Conservation (phyloP, 2,888 invertebrate genomes). For the Amiota communis region DNA sequence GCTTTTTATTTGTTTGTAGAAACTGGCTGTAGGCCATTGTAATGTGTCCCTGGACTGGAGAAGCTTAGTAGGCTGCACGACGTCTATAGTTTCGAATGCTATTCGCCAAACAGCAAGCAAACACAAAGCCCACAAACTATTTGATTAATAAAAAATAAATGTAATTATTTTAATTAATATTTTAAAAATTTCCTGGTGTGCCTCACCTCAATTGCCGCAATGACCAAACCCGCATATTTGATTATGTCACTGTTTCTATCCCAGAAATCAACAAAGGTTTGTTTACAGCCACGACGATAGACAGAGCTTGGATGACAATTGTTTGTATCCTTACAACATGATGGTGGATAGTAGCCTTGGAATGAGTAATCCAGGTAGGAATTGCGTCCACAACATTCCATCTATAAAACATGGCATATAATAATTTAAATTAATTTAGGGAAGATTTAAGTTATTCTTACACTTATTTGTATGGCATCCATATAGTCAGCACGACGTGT, state of each 20-base stretch:
- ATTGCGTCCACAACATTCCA: slow-evolving; percentile 70
- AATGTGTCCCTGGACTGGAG: background rate
- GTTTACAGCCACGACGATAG: slow-evolving; percentile 65
- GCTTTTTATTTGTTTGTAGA: slow-evolving; percentile 31
- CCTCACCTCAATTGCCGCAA: slow-evolving; percentile 81
- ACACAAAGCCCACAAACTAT: slow-evolving; percentile 84
- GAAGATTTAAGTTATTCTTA: slow-evolving; percentile 45
- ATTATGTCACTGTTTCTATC: slow-evolving; percentile 74
- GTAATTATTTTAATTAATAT: background rate
- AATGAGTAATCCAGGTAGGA: slow-evolving; percentile 63
- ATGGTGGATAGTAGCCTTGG: slow-evolving; percentile 67
- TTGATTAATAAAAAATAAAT: slow-evolving; percentile 26
- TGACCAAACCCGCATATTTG: slow-evolving; percentile 80
- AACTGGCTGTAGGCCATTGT: background rate
- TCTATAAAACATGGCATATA: slow-evolving; percentile 45
- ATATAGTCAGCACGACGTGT: slow-evolving; percentile 68
- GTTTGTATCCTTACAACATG: slow-evolving; percentile 66
- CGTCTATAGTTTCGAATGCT: slow-evolving; percentile 89
- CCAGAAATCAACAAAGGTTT: slow-evolving; percentile 73
- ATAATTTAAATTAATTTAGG: background rate
- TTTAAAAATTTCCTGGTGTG: too few species aligned
- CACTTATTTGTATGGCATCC: slow-evolving; percentile 69
- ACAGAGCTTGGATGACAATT: slow-evolving; percentile 62
- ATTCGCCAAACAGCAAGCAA: slow-evolving; percentile 90
- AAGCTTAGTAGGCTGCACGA: slow-evolving; percentile 78